Evolutionary conservation across 2,797 vertebrate species (phyloP).

Genomic region (Botia kubotai): DNA sequence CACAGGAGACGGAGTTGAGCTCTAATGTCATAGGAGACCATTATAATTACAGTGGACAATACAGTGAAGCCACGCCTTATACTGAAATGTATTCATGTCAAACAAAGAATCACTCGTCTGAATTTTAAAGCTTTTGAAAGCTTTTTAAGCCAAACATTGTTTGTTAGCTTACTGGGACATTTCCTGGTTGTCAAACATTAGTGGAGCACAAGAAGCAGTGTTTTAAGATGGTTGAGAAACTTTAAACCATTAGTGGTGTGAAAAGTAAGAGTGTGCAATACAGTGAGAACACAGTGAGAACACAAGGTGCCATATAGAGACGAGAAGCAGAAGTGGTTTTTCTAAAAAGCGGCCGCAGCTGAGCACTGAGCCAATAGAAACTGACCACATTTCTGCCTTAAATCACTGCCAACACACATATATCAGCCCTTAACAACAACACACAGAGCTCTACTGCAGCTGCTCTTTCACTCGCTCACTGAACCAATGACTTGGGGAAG

Average conservation of each 20-base stretch:
- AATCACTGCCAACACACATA: slow-evolving; percentile 34
- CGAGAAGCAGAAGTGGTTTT: slow-evolving; percentile 37
- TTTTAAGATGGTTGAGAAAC: not conserved
- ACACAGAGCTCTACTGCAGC: not conserved
- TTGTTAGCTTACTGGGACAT: no score
- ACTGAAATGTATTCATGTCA: no score
- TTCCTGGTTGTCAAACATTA: no score
- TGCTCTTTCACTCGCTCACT: slow-evolving; percentile 7
- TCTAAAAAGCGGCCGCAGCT: slow-evolving; percentile 21
- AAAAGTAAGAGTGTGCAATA: slow-evolving; percentile 35
- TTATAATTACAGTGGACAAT: no score
- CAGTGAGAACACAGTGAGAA: slow-evolving; percentile 17
- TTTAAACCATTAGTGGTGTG: slow-evolving; percentile 18
- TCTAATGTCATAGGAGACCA: no score
- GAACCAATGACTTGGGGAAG: not conserved
- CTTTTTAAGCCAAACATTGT: no score
- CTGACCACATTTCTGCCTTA: slow-evolving; percentile 10
- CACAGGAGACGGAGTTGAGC: no score
- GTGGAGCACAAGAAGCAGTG: not conserved
- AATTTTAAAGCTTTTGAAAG: no score
- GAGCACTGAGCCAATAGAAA: slow-evolving; percentile 15
- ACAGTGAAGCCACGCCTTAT: no score
- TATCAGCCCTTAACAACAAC: slow-evolving; percentile 9
- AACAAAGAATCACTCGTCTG: no score
- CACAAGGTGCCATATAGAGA: slow-evolving; percentile 1